Conservation (phyloP, 1,140 invertebrate genomes). For the Procambarus clarkii region DNA sequence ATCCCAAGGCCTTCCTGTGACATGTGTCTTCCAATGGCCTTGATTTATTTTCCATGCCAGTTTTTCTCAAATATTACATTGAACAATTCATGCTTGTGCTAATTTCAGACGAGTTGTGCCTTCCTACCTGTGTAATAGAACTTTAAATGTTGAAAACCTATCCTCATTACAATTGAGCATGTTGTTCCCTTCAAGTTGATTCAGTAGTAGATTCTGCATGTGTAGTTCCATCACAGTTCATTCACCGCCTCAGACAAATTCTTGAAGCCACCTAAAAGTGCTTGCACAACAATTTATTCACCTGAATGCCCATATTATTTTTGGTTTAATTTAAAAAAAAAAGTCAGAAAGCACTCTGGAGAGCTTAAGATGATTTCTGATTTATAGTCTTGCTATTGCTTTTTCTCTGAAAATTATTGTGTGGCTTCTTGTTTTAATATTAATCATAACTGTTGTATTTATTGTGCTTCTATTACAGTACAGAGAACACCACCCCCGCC, state of each 20-base stretch:
- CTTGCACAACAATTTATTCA: neutral
- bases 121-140: neutral
- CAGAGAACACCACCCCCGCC: slow-evolving; percentile 70
- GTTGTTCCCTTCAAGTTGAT: neutral
- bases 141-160: neutral
- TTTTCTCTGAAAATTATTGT: slow-evolving; percentile 11
- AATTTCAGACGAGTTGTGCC: neutral
- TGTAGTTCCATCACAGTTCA: neutral
- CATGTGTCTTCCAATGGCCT: neutral
- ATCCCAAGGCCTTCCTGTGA: neutral
- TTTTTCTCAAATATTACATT: neutral
- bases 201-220: neutral
- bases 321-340: neutral
- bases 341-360: slow-evolving; percentile 2
- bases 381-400: neutral
- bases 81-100: neutral
- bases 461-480: slow-evolving; percentile 67
- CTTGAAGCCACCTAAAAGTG: slow-evolving; percentile 4
- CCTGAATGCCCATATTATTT: neutral
- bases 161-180: neutral
- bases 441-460: slow-evolving; percentile 52
- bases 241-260: neutral
- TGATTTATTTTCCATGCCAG: slow-evolving; percentile 1
- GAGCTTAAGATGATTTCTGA: slow-evolving; percentile 17
- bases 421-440: slow-evolving; percentile 18